Evolutionary conservation across 1,140 invertebrate species (phyloP).

Genomic region (Drosophila parvula): DNA sequence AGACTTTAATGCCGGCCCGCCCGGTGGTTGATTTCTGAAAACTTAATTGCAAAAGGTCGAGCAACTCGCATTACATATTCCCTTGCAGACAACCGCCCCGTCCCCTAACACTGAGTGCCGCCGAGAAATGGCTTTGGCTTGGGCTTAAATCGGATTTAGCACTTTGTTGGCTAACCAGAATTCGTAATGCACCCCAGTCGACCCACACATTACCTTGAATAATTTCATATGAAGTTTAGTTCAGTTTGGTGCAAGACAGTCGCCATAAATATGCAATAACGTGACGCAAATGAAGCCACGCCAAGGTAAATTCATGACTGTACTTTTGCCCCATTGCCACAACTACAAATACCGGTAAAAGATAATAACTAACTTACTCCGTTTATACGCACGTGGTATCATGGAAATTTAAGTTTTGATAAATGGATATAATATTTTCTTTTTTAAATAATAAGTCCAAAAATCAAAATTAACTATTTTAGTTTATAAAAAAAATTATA

Average conservation of each 20-base stretch:
- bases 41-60: slow-evolving; percentile 59
- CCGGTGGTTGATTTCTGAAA: slow-evolving; percentile 48
- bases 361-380: not conserved
- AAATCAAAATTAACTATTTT: no score
- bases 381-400: not conserved
- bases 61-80: slow-evolving; percentile 56
- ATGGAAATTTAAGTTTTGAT: not conserved
- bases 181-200: slow-evolving; percentile 42
- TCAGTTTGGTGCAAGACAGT: slow-evolving; percentile 29
- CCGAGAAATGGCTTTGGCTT: slow-evolving; percentile 29
- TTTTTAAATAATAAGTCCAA: no score
- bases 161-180: slow-evolving; percentile 67
- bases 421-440: no score
- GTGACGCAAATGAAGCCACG: slow-evolving; percentile 44
- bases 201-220: slow-evolving; percentile 61
- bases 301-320: slow-evolving; percentile 35
- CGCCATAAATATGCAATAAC: slow-evolving; percentile 65
- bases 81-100: slow-evolving; percentile 29
- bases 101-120: slow-evolving; percentile 4
- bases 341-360: not conserved
- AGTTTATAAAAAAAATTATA: no score
- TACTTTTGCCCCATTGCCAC: slow-evolving; percentile 3
- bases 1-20: slow-evolving; percentile 35
- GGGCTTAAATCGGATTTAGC: slow-evolving; percentile 74
- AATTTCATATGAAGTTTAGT: slow-evolving; percentile 53